Conservation (phyloP, 2,113 vertebrate genomes). For the Orientallactaga bullata region DNA sequence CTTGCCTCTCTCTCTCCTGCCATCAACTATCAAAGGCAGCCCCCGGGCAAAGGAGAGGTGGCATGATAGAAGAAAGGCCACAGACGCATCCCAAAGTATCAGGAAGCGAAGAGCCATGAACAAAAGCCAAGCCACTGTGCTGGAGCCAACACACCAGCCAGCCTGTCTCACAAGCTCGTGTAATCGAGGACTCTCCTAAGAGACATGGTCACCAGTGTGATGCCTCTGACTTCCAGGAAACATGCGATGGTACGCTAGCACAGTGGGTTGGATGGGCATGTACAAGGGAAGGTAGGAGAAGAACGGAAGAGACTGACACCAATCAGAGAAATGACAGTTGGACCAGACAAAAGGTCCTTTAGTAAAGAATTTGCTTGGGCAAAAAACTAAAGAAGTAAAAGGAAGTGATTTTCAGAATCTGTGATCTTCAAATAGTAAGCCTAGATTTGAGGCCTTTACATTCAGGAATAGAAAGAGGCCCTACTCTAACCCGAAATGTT, state of each 20-base stretch:
- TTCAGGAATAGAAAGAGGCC: background rate
- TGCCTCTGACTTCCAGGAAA: background rate
- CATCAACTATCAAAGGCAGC: background rate
- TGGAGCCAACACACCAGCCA: background rate
- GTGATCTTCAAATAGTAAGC: background rate
- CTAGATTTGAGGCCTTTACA: background rate
- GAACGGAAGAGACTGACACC: background rate
- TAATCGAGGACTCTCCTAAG: accelerated
- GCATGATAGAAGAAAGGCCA: background rate
- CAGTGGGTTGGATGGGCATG: accelerated
- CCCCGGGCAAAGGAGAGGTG: background rate
- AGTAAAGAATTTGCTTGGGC: conserved; percentile 30
- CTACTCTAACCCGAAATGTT: background rate
- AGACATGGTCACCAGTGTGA: background rate
- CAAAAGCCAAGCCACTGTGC: background rate
- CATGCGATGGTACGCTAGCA: background rate
- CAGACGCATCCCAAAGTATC: background rate
- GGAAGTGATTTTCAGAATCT: conserved; percentile 36
- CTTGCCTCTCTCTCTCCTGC: background rate
- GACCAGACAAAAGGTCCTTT: conserved; percentile 25
- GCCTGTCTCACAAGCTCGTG: accelerated
- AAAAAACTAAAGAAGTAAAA: background rate
- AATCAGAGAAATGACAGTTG: conserved; percentile 42
- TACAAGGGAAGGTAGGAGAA: background rate
- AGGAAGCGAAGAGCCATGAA: background rate